Conservation (phyloP, 2,113 vertebrate species). For the Chascanopsetta lugubris region DNA sequence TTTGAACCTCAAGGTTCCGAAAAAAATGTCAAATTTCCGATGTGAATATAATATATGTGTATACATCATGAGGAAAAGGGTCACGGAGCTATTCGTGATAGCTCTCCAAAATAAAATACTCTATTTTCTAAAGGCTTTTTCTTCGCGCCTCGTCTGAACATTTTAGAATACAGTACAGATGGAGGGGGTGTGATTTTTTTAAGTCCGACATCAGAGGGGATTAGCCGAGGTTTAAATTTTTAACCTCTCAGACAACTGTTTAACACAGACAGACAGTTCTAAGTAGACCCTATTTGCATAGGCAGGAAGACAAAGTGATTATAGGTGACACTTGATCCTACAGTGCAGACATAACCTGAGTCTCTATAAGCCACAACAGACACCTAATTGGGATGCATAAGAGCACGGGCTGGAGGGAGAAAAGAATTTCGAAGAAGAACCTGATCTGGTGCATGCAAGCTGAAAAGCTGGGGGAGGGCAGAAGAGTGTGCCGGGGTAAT, state of each 20-base stretch:
- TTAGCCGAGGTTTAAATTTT: constrained; percentile 9
- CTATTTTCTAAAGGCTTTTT: constrained; percentile 75
- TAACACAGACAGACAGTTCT: constrained; percentile 14
- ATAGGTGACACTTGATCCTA: constrained; percentile 48
- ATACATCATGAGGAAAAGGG: constrained; percentile 63
- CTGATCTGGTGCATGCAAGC: constrained; percentile 63
- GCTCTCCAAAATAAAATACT: constrained; percentile 79
- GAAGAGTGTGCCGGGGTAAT: constrained; percentile 68
- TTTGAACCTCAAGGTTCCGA: constrained; percentile 45
- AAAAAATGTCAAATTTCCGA: constrained; percentile 65
- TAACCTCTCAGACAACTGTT: constrained; percentile 12
- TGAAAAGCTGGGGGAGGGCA: constrained; percentile 58
- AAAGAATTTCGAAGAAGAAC: constrained; percentile 58
- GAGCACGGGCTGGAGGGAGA: constrained; percentile 47
- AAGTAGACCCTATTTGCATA: constrained; percentile 23
- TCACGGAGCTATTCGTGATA: constrained; percentile 70
- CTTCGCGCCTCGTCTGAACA: constrained; percentile 31
- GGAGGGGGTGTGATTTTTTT: constrained; percentile 3
- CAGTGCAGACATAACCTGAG: constrained; percentile 40
- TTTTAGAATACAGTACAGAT: constrained; percentile 3
- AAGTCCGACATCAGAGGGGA: constrained; percentile 4
- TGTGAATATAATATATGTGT: constrained; percentile 74
- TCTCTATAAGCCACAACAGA: constrained; percentile 45
- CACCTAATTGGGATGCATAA: constrained; percentile 51
- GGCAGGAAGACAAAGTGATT: constrained; percentile 38